These are phyloP conservation scores for Allochrocebus solatus DNA, from an alignment of 2,797 vertebrate genomes.

Conservation along the genomic window DNA sequence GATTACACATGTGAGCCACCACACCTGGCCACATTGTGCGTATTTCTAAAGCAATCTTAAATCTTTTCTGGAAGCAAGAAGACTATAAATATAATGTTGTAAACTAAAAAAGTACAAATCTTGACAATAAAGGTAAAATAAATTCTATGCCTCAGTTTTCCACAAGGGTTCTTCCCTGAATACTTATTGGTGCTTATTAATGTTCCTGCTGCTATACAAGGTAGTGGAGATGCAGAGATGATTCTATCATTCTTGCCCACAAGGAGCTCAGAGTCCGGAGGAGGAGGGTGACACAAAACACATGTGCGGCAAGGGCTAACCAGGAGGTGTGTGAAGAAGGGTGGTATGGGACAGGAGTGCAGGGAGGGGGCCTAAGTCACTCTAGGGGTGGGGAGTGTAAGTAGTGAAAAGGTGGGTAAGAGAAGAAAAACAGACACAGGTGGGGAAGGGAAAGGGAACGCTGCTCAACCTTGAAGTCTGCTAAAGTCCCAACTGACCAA, in stretches of 20 bases:
- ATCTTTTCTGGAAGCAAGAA: conserved; percentile 35
- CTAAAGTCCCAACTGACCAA: not conserved
- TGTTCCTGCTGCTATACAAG: not conserved
- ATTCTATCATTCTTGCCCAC: not conserved
- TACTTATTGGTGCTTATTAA: not conserved
- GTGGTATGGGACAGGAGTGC: not conserved
- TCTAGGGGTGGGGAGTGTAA: not conserved
- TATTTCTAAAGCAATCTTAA: conserved; percentile 45
- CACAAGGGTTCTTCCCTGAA: not conserved
- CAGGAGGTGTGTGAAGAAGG: not conserved
- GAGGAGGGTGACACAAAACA: not conserved
- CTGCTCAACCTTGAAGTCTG: not conserved
- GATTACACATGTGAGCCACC: not conserved
- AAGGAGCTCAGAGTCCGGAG: not conserved
- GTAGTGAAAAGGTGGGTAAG: not conserved
- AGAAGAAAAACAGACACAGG: not conserved
- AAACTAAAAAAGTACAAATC: not conserved
- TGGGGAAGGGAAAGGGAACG: not conserved
- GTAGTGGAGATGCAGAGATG: not conserved
- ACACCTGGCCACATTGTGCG: not conserved
- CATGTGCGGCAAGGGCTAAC: not conserved
- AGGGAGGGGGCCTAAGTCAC: not conserved
- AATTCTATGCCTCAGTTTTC: not conserved
- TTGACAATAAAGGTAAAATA: not conserved
- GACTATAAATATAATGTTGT: not conserved